These are phyloP conservation scores for Leptinotarsa rubiginosa DNA, from an alignment of 2,888 invertebrate genomes.

Conservation along the genomic window DNA sequence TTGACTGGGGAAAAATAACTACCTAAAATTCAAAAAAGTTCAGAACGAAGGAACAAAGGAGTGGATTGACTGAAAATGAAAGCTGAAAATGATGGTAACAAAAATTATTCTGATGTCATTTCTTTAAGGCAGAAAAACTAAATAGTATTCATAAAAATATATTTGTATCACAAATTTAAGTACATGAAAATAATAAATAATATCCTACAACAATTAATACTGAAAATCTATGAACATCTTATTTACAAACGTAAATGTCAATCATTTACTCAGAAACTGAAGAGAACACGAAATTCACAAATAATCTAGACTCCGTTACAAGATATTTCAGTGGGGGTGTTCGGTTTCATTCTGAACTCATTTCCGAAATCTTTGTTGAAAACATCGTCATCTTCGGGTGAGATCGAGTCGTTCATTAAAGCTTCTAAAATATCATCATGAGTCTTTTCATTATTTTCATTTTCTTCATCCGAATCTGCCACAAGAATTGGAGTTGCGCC, in stretches of 20 bases:
- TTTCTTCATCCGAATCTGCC: constrained; percentile 65
- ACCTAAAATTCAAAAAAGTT: no score
- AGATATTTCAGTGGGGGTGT: constrained; percentile 48
- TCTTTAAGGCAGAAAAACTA: not conserved
- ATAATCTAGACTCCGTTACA: constrained; percentile 46
- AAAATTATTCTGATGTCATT: not conserved
- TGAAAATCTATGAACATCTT: constrained; percentile 34
- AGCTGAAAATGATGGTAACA: no score
- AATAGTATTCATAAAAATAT: constrained; percentile 29
- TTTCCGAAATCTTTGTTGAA: constrained; percentile 53
- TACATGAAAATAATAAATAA: constrained; percentile 34
- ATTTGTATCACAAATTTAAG: constrained; percentile 28
- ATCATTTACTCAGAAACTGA: not conserved
- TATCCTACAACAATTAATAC: constrained; percentile 45
- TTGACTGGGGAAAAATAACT: no score
- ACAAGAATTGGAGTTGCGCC: constrained; percentile 71
- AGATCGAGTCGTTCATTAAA: constrained; percentile 45
- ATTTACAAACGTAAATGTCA: constrained; percentile 17
- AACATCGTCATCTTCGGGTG: constrained; percentile 52
- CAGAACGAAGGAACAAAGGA: no score
- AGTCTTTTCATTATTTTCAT: constrained; percentile 42
- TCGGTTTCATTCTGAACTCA: constrained; percentile 49
- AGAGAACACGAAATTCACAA: not conserved
- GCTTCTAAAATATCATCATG: constrained; percentile 52
- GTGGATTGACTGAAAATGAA: no score